A percentile compares a stretch with the other conserved stretches of the same genome.
phyloP scores from a whole-genome alignment of 2,888 invertebrate species.

The Eledona agricola region DNA sequence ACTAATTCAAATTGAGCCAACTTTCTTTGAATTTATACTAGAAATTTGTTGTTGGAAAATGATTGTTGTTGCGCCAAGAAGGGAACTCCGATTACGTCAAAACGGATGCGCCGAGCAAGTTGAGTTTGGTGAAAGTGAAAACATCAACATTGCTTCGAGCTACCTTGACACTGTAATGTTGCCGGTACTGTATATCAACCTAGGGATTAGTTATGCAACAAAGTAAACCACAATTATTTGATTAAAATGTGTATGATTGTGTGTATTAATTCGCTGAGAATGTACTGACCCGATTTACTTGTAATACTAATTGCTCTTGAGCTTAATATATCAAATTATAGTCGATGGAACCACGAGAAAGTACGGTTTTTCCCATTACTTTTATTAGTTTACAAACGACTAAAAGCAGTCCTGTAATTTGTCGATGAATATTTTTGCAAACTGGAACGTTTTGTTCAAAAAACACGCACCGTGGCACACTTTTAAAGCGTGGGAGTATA shows the following conservation, averaged over 20 bases:
- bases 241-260: too few relatives aligned
- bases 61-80: conserved; percentile 21
- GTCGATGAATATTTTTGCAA: too few relatives aligned
- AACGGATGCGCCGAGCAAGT: conserved; percentile 44
- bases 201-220: conserved; percentile 20
- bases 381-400: too few relatives aligned
- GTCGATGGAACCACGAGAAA: too few relatives aligned
- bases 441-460: conserved; percentile 1
- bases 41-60: conserved; percentile 12
- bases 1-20: background rate
- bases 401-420: too few relatives aligned
- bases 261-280: too few relatives aligned
- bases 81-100: conserved; percentile 43
- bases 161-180: conserved; percentile 46
- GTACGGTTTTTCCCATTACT: too few relatives aligned
- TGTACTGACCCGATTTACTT: too few relatives aligned
- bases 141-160: conserved; percentile 41
- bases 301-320: too few relatives aligned
- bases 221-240: too few relatives aligned
- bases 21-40: conserved; percentile 8
- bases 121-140: conserved; percentile 51
- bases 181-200: conserved; percentile 29
- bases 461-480: conserved; percentile 15
- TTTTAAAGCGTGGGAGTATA: conserved; percentile 26
- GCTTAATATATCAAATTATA: too few relatives aligned